Evolutionary conservation across 92 coral and sea anemone genomes (phyloP), one percentile per base, ranked within the genome.

Genomic region (Bergia sp.): DNA sequence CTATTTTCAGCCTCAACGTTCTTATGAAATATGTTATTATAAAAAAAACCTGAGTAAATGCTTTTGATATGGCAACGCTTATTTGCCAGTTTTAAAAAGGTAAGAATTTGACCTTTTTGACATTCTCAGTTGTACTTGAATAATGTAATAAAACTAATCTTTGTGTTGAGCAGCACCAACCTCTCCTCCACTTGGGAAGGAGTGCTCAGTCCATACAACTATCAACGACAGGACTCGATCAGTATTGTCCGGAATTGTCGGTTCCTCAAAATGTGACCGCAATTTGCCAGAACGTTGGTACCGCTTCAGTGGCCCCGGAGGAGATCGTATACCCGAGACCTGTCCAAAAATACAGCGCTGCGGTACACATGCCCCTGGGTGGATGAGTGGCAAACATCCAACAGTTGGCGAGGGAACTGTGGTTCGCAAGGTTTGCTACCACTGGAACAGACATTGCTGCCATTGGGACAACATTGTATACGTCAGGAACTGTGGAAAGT

Each of bases 401-500:
- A 57, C 39, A 8, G 55, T 61, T 3, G 12, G 47, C n/a, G 49
- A 82, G 47, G 86, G 86, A 29, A 64, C 20, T 6, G 86, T 82
- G 37, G 7, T 37, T 0, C 73, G 86, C 37, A 58, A 20, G 44
- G 37, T 39, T 10, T 82, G 86, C 7, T 82, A 58, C n/a, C 73
- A 82, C 40, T 37, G 55, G 74, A 55, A 37, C 29, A 16, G 11
- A 9, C 16, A 21, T 5, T 82, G 86, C 74, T 82, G 86, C 44
- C 39, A 20, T 18, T 82, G 55, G 73, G 67, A n/a, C 23, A 61
- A 82, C 53, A 64, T 16, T 13, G 74, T 61, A 2, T 37, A 37
- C 40, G 75, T 82, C 36, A 18, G 86, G 8, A 82, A 82, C 86
- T 82, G 86, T 64, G 86, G 86, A 5, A 61, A 20, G 15, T 82